Evolutionary conservation across 2,797 vertebrate species (phyloP).

Genomic region (Anolis apletophallus): DNA sequence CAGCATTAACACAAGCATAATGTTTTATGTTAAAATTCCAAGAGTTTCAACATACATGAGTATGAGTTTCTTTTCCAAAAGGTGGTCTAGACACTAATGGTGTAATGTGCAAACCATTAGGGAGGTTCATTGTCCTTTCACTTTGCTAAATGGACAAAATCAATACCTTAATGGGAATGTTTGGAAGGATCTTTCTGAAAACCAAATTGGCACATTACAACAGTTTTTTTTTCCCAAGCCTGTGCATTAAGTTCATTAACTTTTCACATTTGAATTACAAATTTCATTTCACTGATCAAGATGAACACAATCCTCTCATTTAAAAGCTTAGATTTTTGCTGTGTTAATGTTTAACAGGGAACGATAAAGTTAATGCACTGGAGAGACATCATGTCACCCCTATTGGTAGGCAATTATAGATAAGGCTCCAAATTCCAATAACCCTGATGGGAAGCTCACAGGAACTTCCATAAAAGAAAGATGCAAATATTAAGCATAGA

Average conservation of each 20-base stretch:
- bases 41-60: constrained; percentile 21
- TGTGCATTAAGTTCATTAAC: constrained; percentile 78
- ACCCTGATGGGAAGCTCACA: constrained; percentile 52
- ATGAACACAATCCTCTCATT: constrained; percentile 73
- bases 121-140: constrained; percentile 59
- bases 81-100: constrained; percentile 39
- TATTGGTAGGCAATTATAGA: constrained; percentile 68
- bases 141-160: constrained; percentile 75
- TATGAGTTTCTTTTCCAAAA: constrained; percentile 47
- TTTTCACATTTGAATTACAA: constrained; percentile 81
- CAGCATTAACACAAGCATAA: constrained; percentile 22
- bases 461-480: constrained; percentile 50
- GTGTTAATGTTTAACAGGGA: constrained; percentile 74
- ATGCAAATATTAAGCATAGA: constrained; percentile 56
- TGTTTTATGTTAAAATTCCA: constrained; percentile 27
- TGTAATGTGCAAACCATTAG: constrained; percentile 58
- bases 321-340: constrained; percentile 73
- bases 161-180: constrained; percentile 76
- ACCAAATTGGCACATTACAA: constrained; percentile 75
- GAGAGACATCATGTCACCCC: constrained; percentile 62
- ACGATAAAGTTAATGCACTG: constrained; percentile 73
- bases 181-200: constrained; percentile 71
- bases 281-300: constrained; percentile 76
- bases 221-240: constrained; percentile 64
- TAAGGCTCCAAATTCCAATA: constrained; percentile 65